These are phyloP conservation scores for Pitta sordida DNA, from an alignment of 2,113 vertebrate genomes.

Conservation along the genomic window DNA sequence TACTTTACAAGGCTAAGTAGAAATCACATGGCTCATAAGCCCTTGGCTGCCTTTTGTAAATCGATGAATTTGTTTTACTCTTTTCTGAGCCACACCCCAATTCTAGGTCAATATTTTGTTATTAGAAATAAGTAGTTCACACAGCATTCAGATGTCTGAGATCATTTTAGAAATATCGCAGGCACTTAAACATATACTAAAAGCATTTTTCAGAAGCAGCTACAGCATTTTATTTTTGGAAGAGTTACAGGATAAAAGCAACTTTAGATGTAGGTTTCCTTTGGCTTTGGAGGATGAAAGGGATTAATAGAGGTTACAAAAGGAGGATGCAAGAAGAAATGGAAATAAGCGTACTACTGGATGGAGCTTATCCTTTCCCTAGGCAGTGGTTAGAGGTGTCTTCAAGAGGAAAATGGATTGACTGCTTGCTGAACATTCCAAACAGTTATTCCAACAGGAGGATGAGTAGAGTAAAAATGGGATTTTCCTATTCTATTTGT, in stretches of 20 bases:
- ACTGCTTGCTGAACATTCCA: not conserved
- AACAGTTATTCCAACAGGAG: not conserved
- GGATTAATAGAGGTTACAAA: conserved; percentile 31
- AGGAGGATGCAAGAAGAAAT: not conserved
- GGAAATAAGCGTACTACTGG: not conserved
- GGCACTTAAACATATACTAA: not conserved
- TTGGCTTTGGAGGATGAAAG: conserved; percentile 27
- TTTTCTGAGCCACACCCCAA: not conserved
- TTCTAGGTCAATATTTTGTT: not conserved
- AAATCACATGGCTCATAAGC: not conserved
- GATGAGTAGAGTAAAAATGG: not conserved
- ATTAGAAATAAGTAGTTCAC: conserved; percentile 15
- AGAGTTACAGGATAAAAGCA: conserved; percentile 4
- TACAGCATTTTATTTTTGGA: not conserved
- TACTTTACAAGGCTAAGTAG: not conserved
- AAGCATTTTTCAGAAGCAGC: not conserved
- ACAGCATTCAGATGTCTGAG: not conserved
- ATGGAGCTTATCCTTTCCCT: conserved; percentile 40
- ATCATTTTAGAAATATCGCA: not conserved
- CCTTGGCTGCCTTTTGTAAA: not conserved
- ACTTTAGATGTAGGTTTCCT: conserved; percentile 8
- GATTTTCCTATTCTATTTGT: conserved; percentile 32
- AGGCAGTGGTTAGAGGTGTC: conserved; percentile 1
- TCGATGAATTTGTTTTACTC: not conserved
- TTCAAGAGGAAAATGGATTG: not conserved